These are phyloP conservation scores for Lamproptera curius DNA, from an alignment of 2,888 invertebrate genomes.

Conservation along the genomic window DNA sequence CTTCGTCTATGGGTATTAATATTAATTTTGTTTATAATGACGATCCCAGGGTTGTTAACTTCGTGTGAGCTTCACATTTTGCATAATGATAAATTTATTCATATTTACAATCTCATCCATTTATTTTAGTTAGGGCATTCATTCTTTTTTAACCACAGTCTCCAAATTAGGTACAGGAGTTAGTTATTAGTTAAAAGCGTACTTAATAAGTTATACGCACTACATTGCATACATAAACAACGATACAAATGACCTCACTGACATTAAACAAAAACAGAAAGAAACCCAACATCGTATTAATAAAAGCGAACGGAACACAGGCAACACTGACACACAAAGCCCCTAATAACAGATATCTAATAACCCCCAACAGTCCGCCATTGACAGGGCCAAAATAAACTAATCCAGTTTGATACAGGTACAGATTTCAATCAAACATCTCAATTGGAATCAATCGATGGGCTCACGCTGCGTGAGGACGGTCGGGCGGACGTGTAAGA, in stretches of 20 bases:
- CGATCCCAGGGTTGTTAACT: no score
- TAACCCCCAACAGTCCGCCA: slow-evolving; percentile 9
- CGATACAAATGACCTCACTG: neutral
- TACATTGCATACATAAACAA: neutral
- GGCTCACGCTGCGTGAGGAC: slow-evolving; percentile 18
- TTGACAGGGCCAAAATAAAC: slow-evolving; percentile 18
- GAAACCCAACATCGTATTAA: neutral
- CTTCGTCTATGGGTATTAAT: no score
- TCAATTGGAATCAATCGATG: slow-evolving; percentile 19
- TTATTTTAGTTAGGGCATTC: neutral
- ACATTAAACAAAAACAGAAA: no score
- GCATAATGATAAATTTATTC: no score
- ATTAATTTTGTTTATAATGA: no score
- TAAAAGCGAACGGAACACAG: neutral
- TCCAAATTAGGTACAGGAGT: neutral
- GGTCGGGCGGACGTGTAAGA: slow-evolving; percentile 10
- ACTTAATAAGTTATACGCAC: neutral
- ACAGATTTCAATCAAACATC: slow-evolving; percentile 20
- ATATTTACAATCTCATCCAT: neutral
- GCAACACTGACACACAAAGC: neutral
- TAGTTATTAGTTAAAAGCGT: neutral
- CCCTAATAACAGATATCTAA: slow-evolving; percentile 10
- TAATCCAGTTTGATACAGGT: slow-evolving; percentile 20
- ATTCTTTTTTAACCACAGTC: neutral
- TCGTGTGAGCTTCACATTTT: no score